Base-by-base conservation (phyloP, 2,113 vertebrate species). In the Ursus arctos region DNA sequence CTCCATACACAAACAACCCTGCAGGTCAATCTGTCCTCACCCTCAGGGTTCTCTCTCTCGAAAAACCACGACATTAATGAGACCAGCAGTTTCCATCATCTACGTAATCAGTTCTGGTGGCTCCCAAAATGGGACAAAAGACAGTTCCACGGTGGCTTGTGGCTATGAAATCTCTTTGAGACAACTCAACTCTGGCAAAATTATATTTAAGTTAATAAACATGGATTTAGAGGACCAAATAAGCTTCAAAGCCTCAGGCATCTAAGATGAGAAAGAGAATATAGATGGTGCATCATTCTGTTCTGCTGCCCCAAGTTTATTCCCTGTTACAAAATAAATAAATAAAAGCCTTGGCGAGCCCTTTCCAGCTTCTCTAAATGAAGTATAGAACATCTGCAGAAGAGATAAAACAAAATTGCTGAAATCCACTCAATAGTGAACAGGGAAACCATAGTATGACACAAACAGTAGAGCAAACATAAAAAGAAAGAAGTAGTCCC, bases 141-240 rank as follows among this genome's bases (percentile, higher is more conserved):
- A 53, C 14, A 69, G 22, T 72, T 89, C 86, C 36, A 15, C 4
- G 7, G 65, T 69, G 0, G 0, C 69, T 51, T 43, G 59, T 61
- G 74, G 81, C 61, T 83, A 81, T 47, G n/a, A 95, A 95, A 76
- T 81, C 43, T 93, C 80, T 59, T 1, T 0, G 12, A 94, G 86
- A 81, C 22, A 85, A 53, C 53, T 82, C 33, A 33, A 26, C 71
- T 69, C n/a, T 61, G 79, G 77, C 18, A 92, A 71, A 91, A 94
- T 96, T 90, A 91, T 76, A 67, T 67, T 88, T 88, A 93, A 67
- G n/a, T 71, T 71, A 96, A 86, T 94, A 95, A 94, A 94, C 19
- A 57, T 33, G 61, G 71, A 82, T 95, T 96, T 77, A 77, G 43
- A 95, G 57, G 12, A 10, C 55, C 36, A 83, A 47, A 82, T 51